Evolutionary conservation across 37 sponge, comb jelly and placozoan genomes (phyloP).

Genomic region (Hexactinellida sp.): DNA sequence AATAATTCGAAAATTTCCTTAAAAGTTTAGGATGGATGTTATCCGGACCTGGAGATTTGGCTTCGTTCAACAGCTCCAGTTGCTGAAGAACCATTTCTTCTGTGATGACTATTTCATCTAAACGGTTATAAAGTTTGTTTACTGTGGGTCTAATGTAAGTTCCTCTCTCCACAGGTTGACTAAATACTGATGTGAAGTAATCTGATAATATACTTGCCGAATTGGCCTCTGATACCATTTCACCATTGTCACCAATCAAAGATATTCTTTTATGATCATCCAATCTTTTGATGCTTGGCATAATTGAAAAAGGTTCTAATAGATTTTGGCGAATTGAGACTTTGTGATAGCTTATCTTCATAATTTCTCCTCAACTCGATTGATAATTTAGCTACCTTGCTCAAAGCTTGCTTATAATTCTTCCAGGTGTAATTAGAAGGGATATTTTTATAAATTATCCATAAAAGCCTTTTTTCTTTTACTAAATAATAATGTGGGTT

Average conservation of each 20-base stretch:
- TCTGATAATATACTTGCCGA: background rate
- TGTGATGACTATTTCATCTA: background rate
- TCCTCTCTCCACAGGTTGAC: background rate
- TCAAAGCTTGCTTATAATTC: background rate
- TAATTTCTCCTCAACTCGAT: background rate
- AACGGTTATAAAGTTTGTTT: background rate
- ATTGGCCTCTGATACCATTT: background rate
- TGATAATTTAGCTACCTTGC: background rate
- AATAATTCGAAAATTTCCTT: background rate
- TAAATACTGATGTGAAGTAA: background rate
- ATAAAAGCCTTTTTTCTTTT: background rate
- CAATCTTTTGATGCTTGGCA: background rate
- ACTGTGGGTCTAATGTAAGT: background rate
- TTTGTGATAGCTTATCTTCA: background rate
- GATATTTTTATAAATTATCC: background rate
- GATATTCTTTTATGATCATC: background rate
- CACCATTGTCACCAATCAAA: background rate
- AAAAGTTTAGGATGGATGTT: background rate
- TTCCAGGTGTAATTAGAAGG: background rate
- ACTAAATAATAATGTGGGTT: too few relatives aligned
- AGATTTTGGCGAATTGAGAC: background rate
- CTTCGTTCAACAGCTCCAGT: background rate
- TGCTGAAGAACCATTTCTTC: background rate
- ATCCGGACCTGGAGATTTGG: background rate
- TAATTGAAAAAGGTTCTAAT: background rate